Evolutionary conservation across 2,888 invertebrate genomes (phyloP), one percentile per base, ranked within the genome.

Genomic region (Orthosia cruda): DNA sequence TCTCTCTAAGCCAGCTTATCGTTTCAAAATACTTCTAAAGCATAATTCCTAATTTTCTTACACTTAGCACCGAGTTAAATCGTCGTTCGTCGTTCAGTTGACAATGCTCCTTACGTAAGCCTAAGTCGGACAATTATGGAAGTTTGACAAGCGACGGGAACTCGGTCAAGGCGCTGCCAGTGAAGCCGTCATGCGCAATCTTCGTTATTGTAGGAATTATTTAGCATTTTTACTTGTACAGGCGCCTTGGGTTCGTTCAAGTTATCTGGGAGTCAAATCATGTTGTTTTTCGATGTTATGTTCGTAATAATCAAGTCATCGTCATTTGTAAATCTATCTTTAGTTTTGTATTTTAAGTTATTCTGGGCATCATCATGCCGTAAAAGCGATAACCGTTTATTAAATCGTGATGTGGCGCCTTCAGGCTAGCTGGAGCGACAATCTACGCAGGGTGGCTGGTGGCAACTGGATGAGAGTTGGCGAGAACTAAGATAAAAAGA

Each of bases 81-180:
- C 32, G 62, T 47, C 54, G 71, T 68, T 75, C 45, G 61, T 47
- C 54, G 71, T 69, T 54, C 67, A 58, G 85, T 84, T 86, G 82
- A 87, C 90, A 89, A 88, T 89, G 71, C 72, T 76, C 64, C 69
- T 89, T 90, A 88, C 87, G 87, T 88, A 89, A 88, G 26, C 16
- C 79, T 86, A 89, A 87, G 47, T 47, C 68, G 58, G 59, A 85
- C 89, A 88, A 91, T 92, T 91, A 92, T 88, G 89, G 88, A 85
- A 74, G 87, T 88, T 89, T 85, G 87, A 81, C 85, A 88, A 85
- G 83, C 72, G 80, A 75, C 87, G 86, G 84, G 86, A 92, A 92
- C 74, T 74, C 88, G 93, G 93, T 89, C 93, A 93, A 92, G 93
- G 92, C 66, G 49, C 52, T 61, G 67, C 54, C 55, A 65, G 58